Percentiles rank a stretch among this genome's conserved stretches.
Evolutionary conservation across 2,888 invertebrate species (phyloP).

Genomic region (Euclidia mi): DNA sequence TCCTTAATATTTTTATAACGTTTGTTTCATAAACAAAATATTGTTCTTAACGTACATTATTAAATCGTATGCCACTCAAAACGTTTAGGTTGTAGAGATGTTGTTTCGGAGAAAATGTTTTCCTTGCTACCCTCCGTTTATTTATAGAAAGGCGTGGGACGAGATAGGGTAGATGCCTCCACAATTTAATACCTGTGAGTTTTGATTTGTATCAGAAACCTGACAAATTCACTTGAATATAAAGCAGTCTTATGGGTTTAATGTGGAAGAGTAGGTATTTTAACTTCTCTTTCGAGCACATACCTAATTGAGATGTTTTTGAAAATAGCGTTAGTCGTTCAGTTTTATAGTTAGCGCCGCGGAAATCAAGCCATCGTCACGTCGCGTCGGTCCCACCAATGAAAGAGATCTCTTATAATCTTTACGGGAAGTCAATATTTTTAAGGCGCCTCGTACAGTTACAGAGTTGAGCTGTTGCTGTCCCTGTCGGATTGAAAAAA

Average conservation of each 20-base stretch:
- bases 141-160: constrained; percentile 42
- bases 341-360: too few relatives aligned
- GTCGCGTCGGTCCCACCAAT: too few relatives aligned
- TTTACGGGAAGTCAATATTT: too few relatives aligned
- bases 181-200: constrained; percentile 27
- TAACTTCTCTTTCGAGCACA: not conserved
- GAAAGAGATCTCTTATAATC: too few relatives aligned
- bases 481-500: too few relatives aligned
- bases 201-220: constrained; percentile 27
- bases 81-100: constrained; percentile 16
- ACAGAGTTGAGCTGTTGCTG: too few relatives aligned
- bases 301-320: not conserved
- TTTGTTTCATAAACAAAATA: not conserved
- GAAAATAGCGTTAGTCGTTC: too few relatives aligned
- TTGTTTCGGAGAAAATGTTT: constrained; percentile 32
- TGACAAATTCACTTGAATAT: constrained; percentile 29
- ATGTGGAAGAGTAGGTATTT: not conserved
- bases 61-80: not conserved
- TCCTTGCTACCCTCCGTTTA: constrained; percentile 30
- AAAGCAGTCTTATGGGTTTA: not conserved
- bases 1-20: not conserved
- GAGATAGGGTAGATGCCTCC: constrained; percentile 17
- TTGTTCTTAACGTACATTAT: not conserved
- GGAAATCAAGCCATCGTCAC: too few relatives aligned
- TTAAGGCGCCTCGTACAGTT: too few relatives aligned